These are phyloP conservation scores for Drosophila elegans DNA, from an alignment of 1,140 invertebrate species.

Conservation along the genomic window DNA sequence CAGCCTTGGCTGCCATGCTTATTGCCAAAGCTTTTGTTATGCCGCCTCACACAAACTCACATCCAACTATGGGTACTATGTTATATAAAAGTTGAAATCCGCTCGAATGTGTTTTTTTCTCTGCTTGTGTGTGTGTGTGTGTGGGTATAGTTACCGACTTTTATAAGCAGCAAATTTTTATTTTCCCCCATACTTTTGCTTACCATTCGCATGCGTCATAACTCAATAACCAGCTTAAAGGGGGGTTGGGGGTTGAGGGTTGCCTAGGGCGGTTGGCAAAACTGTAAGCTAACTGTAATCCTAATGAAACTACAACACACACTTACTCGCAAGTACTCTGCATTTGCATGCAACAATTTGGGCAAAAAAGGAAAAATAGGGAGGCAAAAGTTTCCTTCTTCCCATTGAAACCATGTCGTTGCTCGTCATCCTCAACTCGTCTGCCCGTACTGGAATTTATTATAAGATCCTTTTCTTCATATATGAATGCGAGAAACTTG, in stretches of 20 bases:
- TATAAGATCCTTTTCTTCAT: conserved; percentile 80
- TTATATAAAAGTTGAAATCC: conserved; percentile 50
- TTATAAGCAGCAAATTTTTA: conserved; percentile 82
- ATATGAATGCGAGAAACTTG: conserved; percentile 77
- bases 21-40: conserved; percentile 78
- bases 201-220: conserved; percentile 79
- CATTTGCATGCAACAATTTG: conserved; percentile 84
- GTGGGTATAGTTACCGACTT: conserved; percentile 64
- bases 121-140: conserved; percentile 13
- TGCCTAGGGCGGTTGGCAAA: conserved; percentile 34
- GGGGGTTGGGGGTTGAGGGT: not conserved
- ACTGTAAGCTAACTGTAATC: conserved; percentile 80
- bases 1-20: conserved; percentile 52
- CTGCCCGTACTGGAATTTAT: conserved; percentile 78
- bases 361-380: conserved; percentile 27
- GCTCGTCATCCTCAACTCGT: conserved; percentile 67
- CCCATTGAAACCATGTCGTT: conserved; percentile 44
- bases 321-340: conserved; percentile 34
- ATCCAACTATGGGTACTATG: conserved; percentile 42
- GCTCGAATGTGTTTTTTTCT: conserved; percentile 30
- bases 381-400: conserved; percentile 25
- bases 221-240: conserved; percentile 74
- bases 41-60: conserved; percentile 48
- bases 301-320: conserved; percentile 83
- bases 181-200: conserved; percentile 61